phyloP scores from a whole-genome alignment of 2,113 vertebrate species.

The Myxocyprinus asiaticus region DNA sequence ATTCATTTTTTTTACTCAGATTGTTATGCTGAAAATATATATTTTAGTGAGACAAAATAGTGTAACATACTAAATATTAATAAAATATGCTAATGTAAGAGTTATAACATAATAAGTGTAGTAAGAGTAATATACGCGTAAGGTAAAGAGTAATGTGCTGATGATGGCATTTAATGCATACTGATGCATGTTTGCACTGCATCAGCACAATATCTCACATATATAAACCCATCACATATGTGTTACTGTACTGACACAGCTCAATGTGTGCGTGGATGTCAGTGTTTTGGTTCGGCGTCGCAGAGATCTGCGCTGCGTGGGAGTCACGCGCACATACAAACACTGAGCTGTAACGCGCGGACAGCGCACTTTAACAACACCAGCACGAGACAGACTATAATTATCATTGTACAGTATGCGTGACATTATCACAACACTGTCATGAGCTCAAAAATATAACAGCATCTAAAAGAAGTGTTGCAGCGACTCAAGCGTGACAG shows the following conservation, averaged over 20 bases:
- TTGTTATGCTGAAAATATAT: too few relatives aligned
- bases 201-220: neutral
- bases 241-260: neutral
- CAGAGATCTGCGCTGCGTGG: slow-evolving; percentile 46
- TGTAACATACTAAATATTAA: too few relatives aligned
- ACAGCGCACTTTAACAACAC: slow-evolving; percentile 16
- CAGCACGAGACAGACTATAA: neutral
- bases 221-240: neutral
- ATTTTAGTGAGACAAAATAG: too few relatives aligned
- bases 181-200: neutral
- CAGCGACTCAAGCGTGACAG: neutral
- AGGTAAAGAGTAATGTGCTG: too few relatives aligned
- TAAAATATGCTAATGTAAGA: too few relatives aligned
- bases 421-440: neutral
- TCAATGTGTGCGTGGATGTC: neutral
- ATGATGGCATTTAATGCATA: neutral
- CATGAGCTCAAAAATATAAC: neutral
- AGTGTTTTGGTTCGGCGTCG: slow-evolving; percentile 26
- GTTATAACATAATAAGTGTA: neutral
- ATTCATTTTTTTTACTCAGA: too few relatives aligned
- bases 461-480: neutral
- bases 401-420: neutral
- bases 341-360: slow-evolving; percentile 22
- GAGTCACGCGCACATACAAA: slow-evolving; percentile 44
- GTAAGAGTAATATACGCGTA: too few relatives aligned